Base-by-base conservation (phyloP, 37 sponge, comb jelly and placozoan genomes). In the Theonella swinhoei region DNA sequence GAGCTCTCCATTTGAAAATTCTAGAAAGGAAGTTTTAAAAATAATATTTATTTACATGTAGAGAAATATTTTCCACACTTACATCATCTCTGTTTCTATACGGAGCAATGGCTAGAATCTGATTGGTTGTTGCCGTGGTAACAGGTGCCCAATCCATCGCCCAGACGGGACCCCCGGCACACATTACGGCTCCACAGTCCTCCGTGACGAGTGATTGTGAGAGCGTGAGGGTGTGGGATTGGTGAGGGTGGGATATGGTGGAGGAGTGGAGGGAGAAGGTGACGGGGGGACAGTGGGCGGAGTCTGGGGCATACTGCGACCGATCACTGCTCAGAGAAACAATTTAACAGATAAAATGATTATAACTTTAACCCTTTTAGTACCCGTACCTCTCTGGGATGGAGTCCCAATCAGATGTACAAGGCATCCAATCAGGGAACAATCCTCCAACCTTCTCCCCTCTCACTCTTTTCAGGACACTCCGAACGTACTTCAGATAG, bases 131-230 rank as follows among this genome's bases (percentile, higher is more conserved):
- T n/a, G 34, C 36, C 64, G 54, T 47, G 54, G 54, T 17, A 14
- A 78, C 78, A 0, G 78, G 78, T 2, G 71, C 72, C 87, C 80
- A 86, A 72, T 79, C 87, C 87, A 86, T 79, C 47, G 74, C 80
- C 79, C 80, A 86, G n/a, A 86, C 74, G 31, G 85, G 85, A 19
- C 85, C 85, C 69, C 85, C 85, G 8, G 70, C 37, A 59, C 28
- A 76, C 19, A 76, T 39, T 59, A 85, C 40, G 4, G 77, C 70
- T 26, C 70, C 78, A 3, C 37, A 24, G 29, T 68, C 39, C 22
- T 3, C 20, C 9, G 70, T 23, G 1, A 36, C 47, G 14, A 43
- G 4, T 23, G 77, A 9, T 22, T 32, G 58, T 60, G 76, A 85
- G 35, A 69, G 58, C 22, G 78, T 41, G 62, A 85, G 77, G 67